Evolutionary conservation across 2,113 vertebrate genomes (phyloP).

Genomic region (Speoplatyrhinus poulsoni): DNA sequence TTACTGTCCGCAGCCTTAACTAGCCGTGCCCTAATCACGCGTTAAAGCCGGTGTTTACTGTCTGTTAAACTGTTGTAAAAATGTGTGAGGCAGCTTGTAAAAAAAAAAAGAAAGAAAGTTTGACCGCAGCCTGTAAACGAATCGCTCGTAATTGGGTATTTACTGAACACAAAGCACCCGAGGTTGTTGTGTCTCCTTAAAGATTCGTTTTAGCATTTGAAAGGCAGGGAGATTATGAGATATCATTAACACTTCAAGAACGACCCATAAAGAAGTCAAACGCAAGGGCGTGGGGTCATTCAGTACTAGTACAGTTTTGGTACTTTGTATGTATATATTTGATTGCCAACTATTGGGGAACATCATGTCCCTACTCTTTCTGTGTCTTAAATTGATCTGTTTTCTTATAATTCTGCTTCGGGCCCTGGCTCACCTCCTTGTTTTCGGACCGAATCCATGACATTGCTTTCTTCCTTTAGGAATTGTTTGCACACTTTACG

Average conservation of each 20-base stretch:
- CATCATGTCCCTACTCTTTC: slow-evolving; percentile 29
- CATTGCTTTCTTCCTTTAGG: slow-evolving; percentile 33
- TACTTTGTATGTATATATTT: neutral
- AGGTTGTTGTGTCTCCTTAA: too few species aligned
- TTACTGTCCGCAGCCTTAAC: slow-evolving; percentile 74
- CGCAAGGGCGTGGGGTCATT: too few species aligned
- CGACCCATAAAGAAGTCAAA: neutral
- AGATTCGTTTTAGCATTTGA: neutral
- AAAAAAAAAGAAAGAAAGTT: slow-evolving; percentile 23
- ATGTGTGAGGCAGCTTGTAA: slow-evolving; percentile 73
- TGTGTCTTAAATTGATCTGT: slow-evolving; percentile 26
- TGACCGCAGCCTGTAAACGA: slow-evolving; percentile 35
- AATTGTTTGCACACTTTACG: slow-evolving; percentile 40
- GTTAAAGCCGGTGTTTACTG: slow-evolving; percentile 77
- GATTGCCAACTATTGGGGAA: neutral
- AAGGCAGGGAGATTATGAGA: neutral
- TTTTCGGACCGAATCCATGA: slow-evolving; percentile 40
- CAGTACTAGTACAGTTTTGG: neutral
- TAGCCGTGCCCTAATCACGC: slow-evolving; percentile 75
- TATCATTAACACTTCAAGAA: too few species aligned
- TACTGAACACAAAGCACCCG: too few species aligned
- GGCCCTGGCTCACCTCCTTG: slow-evolving; percentile 16
- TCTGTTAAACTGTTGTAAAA: slow-evolving; percentile 74
- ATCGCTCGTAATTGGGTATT: too few species aligned
- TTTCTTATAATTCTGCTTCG: slow-evolving; percentile 42